Evolutionary conservation across 2,113 vertebrate genomes (phyloP), one percentile per base, ranked within the genome.

Genomic region (Anthoscopus minutus): DNA sequence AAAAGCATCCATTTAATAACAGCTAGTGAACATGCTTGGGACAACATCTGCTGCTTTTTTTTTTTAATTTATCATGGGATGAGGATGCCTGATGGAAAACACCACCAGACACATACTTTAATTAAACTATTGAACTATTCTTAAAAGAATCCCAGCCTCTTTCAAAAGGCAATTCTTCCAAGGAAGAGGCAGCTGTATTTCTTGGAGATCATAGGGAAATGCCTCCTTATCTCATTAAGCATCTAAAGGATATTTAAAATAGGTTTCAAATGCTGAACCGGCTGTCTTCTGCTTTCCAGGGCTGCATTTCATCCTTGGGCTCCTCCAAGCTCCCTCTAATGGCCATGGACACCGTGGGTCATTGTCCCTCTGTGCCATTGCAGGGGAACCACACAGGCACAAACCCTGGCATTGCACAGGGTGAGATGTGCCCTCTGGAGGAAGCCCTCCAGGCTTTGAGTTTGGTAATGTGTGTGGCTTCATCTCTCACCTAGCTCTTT

Each of bases 371-470:
- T 13, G 18, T 24, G 47, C 30, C 6, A 2, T 1, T 1, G 1
- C 21, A 9, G 7, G 11, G 33, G 44, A 33, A 13, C 23, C 61
- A 40, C n/a, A 7, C 1, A 5, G 21, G 28, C 45, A 44, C 0
- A 0, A 72, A 76, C 45, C 19, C 44, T 24, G 0, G 40, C 2
- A 0, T 2, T 44, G 71, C 51, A 35, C 11, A n/a, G 61, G 40
- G 5, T 0, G 0, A 83, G 33, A 70, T 11, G 31, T 47, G 11
- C 20, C 22, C 65, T 16, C 33, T 0, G 1, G 0, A 88, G 56
- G 10, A 83, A 8, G 48, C 67, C 71, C 40, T 95, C 76, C 53
- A 81, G 90, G 72, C 69, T 92, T 89, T 81, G 35, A 5, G 33
- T 92, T 81, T 60, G 58, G 9, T 65, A 31, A 24, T 20, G 16